Conservation (phyloP, 2,113 vertebrate species). For the Nyctibius bracteatus region DNA sequence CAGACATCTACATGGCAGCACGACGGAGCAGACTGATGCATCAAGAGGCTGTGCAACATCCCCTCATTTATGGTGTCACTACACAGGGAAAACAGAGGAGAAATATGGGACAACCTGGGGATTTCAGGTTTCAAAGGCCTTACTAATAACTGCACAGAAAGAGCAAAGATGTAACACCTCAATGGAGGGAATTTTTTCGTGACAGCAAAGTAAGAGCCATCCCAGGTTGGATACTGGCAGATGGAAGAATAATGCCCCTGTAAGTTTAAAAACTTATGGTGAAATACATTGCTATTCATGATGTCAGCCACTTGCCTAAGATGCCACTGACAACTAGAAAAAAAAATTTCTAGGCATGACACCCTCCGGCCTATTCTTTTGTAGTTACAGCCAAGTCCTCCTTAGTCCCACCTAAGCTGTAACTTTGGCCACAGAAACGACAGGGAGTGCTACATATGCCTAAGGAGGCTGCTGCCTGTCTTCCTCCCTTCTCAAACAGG, state of each 20-base stretch:
- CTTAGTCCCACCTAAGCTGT: not conserved
- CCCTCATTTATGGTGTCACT: not conserved
- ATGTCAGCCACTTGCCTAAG: not conserved
- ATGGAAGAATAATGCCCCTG: accelerated
- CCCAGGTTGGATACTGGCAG: not conserved
- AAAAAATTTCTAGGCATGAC: not conserved
- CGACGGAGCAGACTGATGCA: not conserved
- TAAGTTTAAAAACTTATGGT: not conserved
- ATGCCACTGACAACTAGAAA: not conserved
- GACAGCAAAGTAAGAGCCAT: not conserved
- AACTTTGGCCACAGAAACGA: not conserved
- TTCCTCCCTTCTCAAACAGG: not conserved
- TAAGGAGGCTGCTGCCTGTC: not conserved
- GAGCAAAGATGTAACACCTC: not conserved
- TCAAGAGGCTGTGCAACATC: not conserved
- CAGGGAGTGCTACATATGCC: accelerated
- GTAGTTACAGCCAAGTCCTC: not conserved
- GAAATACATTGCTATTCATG: not conserved
- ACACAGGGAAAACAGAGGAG: not conserved
- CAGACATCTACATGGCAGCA: not conserved
- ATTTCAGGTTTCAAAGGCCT: not conserved
- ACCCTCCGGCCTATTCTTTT: not conserved
- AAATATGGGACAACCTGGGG: not conserved
- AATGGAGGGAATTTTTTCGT: not conserved
- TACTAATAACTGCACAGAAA: not conserved